Conservation (phyloP, 1,140 invertebrate species). For the Fopius arisanus region DNA sequence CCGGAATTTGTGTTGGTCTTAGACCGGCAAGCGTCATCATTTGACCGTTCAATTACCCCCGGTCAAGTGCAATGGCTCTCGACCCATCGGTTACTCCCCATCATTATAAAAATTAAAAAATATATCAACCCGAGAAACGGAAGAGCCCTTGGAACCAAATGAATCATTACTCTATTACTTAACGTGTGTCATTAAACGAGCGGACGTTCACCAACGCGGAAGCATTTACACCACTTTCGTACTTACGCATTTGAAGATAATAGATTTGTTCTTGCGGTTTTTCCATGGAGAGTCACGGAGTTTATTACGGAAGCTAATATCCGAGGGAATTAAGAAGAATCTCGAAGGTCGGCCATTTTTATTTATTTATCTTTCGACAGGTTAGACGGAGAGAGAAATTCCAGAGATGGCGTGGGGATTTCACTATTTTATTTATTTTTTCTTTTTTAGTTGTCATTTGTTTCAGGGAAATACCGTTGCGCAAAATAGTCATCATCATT, state of each 20-base stretch:
- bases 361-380: neutral
- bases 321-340: neutral
- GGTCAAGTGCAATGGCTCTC: conserved; percentile 5
- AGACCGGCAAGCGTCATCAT: neutral
- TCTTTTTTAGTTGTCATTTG: neutral
- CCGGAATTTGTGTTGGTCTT: too few species aligned
- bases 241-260: conserved; percentile 29
- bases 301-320: neutral
- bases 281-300: neutral
- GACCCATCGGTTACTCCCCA: neutral
- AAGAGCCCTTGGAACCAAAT: neutral
- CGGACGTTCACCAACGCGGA: conserved; percentile 31
- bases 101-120: conserved; percentile 6
- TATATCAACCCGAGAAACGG: neutral
- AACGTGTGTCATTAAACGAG: conserved; percentile 31
- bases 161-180: conserved; percentile 33
- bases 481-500: neutral
- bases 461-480: neutral
- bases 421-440: neutral
- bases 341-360: neutral
- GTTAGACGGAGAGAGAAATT: neutral
- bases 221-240: conserved; percentile 22
- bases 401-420: neutral
- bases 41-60: neutral
- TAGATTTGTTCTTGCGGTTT: conserved; percentile 25